These are phyloP conservation scores for Ips typographus DNA, from an alignment of 1,140 invertebrate genomes.

Conservation along the genomic window DNA sequence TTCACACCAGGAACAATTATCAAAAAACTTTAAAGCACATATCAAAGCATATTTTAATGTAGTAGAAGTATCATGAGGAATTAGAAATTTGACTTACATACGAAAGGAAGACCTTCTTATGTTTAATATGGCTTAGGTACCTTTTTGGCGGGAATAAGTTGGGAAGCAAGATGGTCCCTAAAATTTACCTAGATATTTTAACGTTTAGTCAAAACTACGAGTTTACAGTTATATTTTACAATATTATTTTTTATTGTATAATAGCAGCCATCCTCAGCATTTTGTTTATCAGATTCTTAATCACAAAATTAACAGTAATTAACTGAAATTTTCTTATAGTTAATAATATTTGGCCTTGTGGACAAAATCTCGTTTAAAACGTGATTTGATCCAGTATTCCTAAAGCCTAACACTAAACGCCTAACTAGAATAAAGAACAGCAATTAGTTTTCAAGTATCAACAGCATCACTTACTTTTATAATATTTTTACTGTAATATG, in stretches of 20 bases:
- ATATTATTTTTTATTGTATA: conserved; percentile 27
- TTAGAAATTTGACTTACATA: conserved; percentile 4
- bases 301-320: conserved; percentile 3
- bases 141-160: conserved; percentile 30
- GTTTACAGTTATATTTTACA: conserved; percentile 22
- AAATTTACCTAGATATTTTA: conserved; percentile 30
- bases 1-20: no score
- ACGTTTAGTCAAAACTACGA: conserved; percentile 18
- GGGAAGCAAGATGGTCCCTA: conserved; percentile 33
- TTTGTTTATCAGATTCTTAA: conserved; percentile 18
- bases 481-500: neutral
- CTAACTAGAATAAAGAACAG: no score
- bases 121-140: conserved; percentile 23
- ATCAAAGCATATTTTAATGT: no score
- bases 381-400: no score
- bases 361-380: no score
- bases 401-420: no score
- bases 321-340: neutral
- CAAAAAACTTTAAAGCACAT: no score
- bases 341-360: no score
- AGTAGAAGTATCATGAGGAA: no score
- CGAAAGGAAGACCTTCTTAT: conserved; percentile 17
- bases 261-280: conserved; percentile 32
- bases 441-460: no score
- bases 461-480: no score